These are phyloP conservation scores for Odobenus rosmarus DNA, from an alignment of 2,113 vertebrate genomes.

Conservation along the genomic window DNA sequence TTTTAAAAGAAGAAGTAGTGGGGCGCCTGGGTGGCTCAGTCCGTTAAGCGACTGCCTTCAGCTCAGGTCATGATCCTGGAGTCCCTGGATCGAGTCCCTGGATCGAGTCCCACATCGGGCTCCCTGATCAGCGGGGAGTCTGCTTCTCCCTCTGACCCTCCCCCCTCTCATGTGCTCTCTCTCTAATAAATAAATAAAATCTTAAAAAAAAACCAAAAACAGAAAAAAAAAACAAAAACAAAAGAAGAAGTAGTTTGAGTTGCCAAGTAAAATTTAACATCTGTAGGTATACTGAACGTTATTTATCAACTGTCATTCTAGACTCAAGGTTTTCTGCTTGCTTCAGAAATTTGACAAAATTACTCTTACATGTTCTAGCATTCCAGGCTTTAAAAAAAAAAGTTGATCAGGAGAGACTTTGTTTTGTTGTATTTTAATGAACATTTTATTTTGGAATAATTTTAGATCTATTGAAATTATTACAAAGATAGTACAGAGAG, in stretches of 20 bases:
- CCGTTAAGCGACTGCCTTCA: too few species aligned
- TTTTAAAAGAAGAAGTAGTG: background rate
- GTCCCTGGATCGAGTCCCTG: too few species aligned
- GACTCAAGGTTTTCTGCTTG: background rate
- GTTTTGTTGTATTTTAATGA: background rate
- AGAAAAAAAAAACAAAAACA: too few species aligned
- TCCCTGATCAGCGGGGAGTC: too few species aligned
- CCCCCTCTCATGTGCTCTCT: too few species aligned
- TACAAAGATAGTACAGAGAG: background rate
- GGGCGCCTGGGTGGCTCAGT: too few species aligned
- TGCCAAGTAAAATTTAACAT: conserved; percentile 18
- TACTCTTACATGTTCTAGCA: background rate
- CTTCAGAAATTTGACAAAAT: conserved; percentile 12
- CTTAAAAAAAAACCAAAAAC: too few species aligned
- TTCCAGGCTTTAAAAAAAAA: background rate
- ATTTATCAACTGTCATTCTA: background rate
- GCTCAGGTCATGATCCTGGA: too few species aligned
- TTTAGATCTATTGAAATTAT: background rate
- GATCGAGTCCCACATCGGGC: too few species aligned
- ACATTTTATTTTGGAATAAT: conserved; percentile 10
- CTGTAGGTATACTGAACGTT: background rate
- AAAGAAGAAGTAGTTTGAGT: background rate
- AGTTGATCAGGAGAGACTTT: background rate
- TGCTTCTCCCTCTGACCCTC: too few species aligned
- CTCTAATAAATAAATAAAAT: too few species aligned